A percentile compares a stretch with the other conserved stretches of the same genome.
Conservation (phyloP, 2,797 vertebrate genomes). For the Chaunax sp. region DNA sequence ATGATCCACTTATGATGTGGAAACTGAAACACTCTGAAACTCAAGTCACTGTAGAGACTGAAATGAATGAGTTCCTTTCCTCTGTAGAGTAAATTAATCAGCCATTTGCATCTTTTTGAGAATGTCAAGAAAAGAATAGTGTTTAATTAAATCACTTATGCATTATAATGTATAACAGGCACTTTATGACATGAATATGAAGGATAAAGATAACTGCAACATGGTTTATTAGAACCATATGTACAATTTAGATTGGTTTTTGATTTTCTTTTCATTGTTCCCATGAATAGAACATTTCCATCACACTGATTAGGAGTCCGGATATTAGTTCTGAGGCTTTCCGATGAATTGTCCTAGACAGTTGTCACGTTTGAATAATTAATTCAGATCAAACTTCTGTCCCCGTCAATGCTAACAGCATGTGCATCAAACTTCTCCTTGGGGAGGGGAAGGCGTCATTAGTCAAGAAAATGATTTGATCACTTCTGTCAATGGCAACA, state of each 20-base stretch:
- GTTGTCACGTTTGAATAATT: slow-evolving; percentile 61
- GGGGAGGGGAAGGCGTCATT: slow-evolving; percentile 66
- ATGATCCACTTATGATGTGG: slow-evolving; percentile 56
- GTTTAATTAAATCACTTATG: not conserved
- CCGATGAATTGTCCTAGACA: slow-evolving; percentile 46
- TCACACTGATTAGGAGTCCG: slow-evolving; percentile 42
- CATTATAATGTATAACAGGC: not conserved
- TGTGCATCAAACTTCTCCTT: slow-evolving; percentile 52
- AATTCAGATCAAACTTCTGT: slow-evolving; percentile 52
- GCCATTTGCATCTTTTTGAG: not conserved
- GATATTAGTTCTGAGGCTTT: slow-evolving; percentile 30
- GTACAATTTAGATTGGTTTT: slow-evolving; percentile 9
- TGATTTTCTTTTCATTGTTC: slow-evolving; percentile 18
- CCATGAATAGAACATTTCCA: slow-evolving; percentile 53
- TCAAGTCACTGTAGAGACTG: slow-evolving; percentile 16
- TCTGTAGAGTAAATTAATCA: slow-evolving; percentile 20
- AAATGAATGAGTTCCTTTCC: slow-evolving; percentile 14
- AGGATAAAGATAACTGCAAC: not conserved
- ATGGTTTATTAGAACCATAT: not conserved
- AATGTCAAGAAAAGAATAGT: not conserved
- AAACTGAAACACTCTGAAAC: slow-evolving; percentile 28
- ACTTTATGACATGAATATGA: not conserved
- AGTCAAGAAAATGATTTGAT: slow-evolving; percentile 74
- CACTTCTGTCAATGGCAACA: slow-evolving; percentile 64
- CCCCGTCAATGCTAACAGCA: slow-evolving; percentile 27